A percentile compares a stretch with the other conserved stretches of the same genome.
Conservation (phyloP, 1,140 invertebrate genomes). For the Orius laevigatus region DNA sequence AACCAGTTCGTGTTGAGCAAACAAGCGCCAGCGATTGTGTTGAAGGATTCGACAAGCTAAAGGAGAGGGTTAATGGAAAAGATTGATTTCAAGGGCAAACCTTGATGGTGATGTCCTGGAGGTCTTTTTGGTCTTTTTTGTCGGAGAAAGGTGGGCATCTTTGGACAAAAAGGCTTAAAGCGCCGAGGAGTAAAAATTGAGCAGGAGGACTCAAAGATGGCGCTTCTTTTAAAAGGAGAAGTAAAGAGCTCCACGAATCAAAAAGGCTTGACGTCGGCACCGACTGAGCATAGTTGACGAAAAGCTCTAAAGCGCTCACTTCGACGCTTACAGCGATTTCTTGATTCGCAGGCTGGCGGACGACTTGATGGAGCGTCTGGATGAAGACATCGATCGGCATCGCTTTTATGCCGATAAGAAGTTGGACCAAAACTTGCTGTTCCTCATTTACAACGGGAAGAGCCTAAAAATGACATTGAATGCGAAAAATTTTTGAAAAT, state of each 20-base stretch:
- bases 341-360: conserved; percentile 59
- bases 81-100: conserved; percentile 23
- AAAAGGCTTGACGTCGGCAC: conserved; percentile 46
- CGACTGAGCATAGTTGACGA: conserved; percentile 57
- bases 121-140: conserved; percentile 65
- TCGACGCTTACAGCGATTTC: conserved; percentile 31
- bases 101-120: conserved; percentile 60
- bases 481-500: too few species aligned
- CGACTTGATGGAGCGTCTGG: conserved; percentile 66
- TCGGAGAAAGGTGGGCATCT: conserved; percentile 59
- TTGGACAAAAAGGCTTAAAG: conserved; percentile 75
- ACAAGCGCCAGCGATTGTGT: conserved; percentile 73
- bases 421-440: conserved; percentile 60
- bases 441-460: conserved; percentile 48
- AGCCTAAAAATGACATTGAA: conserved; percentile 34
- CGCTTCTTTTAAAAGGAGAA: conserved; percentile 65
- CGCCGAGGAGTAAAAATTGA: conserved; percentile 63
- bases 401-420: conserved; percentile 64
- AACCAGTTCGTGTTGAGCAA: conserved; percentile 80
- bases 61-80: conserved; percentile 18
- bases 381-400: conserved; percentile 74
- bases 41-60: conserved; percentile 63
- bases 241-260: conserved; percentile 64
- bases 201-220: conserved; percentile 47
- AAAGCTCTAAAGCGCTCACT: conserved; percentile 44